Percentiles rank a stretch among this genome's conserved stretches.
phyloP scores from a whole-genome alignment of 1,140 invertebrate species.

The Drosophila seguyi region DNA sequence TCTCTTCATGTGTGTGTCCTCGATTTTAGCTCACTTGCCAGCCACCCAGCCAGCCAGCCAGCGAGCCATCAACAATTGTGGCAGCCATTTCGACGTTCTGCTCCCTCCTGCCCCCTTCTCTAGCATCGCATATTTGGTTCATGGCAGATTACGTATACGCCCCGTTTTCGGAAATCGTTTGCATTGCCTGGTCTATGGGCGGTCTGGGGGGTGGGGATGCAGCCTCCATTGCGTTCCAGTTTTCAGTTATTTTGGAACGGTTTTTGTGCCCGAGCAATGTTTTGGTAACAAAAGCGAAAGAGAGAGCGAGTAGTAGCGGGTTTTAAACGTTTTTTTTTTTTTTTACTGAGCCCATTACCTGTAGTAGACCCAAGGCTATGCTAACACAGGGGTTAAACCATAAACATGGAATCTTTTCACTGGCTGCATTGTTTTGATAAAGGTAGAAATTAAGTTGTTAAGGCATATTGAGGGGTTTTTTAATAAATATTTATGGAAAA shows the following conservation, averaged over 20 bases:
- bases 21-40: slow-evolving; percentile 60
- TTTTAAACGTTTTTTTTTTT: slow-evolving; percentile 56
- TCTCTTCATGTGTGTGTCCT: slow-evolving; percentile 62
- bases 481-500: neutral
- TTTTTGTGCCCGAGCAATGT: slow-evolving; percentile 62
- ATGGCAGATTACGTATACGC: slow-evolving; percentile 80
- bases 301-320: slow-evolving; percentile 33
- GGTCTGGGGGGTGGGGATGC: slow-evolving; percentile 9
- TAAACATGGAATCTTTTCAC: slow-evolving; percentile 16
- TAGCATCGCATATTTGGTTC: slow-evolving; percentile 72
- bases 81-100: slow-evolving; percentile 21
- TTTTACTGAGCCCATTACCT: slow-evolving; percentile 42
- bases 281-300: slow-evolving; percentile 63
- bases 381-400: slow-evolving; percentile 6
- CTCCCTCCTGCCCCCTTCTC: neutral
- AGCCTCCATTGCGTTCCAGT: slow-evolving; percentile 51
- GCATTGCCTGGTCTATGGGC: slow-evolving; percentile 53
- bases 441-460: neutral
- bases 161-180: slow-evolving; percentile 76
- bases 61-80: slow-evolving; percentile 38
- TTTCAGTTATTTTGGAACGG: slow-evolving; percentile 68
- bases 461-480: slow-evolving; percentile 20
- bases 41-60: slow-evolving; percentile 26
- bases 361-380: slow-evolving; percentile 26
- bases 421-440: neutral